Base-by-base conservation (phyloP, 2,113 vertebrate genomes). In the Callospermophilus lateralis region DNA sequence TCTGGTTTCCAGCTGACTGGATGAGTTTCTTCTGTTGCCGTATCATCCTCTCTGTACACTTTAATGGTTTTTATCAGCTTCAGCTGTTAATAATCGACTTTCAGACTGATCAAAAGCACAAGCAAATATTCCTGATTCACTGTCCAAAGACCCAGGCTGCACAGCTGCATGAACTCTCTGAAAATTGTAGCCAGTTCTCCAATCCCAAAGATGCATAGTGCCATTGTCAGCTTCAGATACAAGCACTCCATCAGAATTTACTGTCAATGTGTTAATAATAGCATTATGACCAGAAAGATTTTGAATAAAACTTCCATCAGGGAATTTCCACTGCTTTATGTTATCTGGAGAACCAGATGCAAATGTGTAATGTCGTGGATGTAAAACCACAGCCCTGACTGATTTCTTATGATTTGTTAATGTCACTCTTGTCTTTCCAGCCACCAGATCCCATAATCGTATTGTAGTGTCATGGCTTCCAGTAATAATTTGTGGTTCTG, bases 21-120 rank as follows among this genome's bases (percentile, higher is more conserved):
- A 97, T 99, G 99, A 74, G 99, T 99, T 99, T 99, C 99, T 98
- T 99, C 99, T 58, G 99, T 99, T 30, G 99, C 99, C 0, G 99
- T 99, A 96, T 99, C 99, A 61, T 99, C 99, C 98, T 99, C 99
- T 98, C 98, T 99, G 98, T 99, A 99, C 0, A 99, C 99, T 98
- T 99, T 99, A 79, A 99, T 99, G 94, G 99, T 99, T 98, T n/a
- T 99, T 99, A 98, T 99, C 99, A 5, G 99, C 99, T 98, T 99
- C 99, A 0, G 99, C 99, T 0, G 99, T 99, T 96, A 99, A 99
- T 97, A 99, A 97, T 74, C 99, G 98, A 98, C 99, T 99, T 98
- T 99, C 99, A 0, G 99, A 99, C 97, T 99, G 98, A 97, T 99
- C 99, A 91, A 99, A 99, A 68, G 99, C 90, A 96, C 99, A 99